Conservation (phyloP, 37 sponge, comb jelly and placozoan genomes). For the Haliclona indistincta region DNA sequence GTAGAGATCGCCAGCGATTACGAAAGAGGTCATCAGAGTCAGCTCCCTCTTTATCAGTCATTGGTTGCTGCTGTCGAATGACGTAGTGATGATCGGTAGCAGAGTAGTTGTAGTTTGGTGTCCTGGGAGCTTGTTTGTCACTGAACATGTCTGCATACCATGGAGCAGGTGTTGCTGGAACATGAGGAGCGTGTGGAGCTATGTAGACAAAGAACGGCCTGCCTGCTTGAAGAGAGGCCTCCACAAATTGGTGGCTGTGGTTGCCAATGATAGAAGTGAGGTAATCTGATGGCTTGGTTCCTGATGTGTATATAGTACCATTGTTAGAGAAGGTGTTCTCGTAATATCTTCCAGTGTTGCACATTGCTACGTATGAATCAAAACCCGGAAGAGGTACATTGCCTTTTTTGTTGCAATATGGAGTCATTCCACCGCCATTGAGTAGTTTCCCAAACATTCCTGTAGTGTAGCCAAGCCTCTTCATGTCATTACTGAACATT, state of each 20-base stretch:
- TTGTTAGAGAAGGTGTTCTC: conserved; percentile 46
- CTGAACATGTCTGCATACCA: conserved; percentile 57
- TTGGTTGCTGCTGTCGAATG: conserved; percentile 47
- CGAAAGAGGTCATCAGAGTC: conserved; percentile 62
- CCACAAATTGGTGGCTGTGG: conserved; percentile 43
- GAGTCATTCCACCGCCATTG: conserved; percentile 40
- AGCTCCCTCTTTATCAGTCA: conserved; percentile 12
- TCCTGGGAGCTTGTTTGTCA: conserved; percentile 59
- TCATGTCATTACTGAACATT: conserved; percentile 51
- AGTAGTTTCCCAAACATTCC: conserved; percentile 78
- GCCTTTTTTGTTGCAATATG: conserved; percentile 25
- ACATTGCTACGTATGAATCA: conserved; percentile 64
- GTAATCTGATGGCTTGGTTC: conserved; percentile 60
- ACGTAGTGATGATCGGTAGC: conserved; percentile 74
- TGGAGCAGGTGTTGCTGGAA: conserved; percentile 83
- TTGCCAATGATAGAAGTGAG: conserved; percentile 76
- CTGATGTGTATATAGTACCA: conserved; percentile 25
- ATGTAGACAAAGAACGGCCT: conserved; percentile 76
- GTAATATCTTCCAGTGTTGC: conserved; percentile 63
- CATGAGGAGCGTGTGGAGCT: conserved; percentile 82
- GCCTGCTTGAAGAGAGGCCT: conserved; percentile 17
- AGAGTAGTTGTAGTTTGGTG: conserved; percentile 72
- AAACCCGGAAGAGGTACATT: conserved; percentile 50
- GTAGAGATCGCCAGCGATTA: conserved; percentile 69
- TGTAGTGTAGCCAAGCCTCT: conserved; percentile 52